These are phyloP conservation scores for Heliothis peltigera DNA, from an alignment of 2,888 invertebrate genomes.

Conservation along the genomic window DNA sequence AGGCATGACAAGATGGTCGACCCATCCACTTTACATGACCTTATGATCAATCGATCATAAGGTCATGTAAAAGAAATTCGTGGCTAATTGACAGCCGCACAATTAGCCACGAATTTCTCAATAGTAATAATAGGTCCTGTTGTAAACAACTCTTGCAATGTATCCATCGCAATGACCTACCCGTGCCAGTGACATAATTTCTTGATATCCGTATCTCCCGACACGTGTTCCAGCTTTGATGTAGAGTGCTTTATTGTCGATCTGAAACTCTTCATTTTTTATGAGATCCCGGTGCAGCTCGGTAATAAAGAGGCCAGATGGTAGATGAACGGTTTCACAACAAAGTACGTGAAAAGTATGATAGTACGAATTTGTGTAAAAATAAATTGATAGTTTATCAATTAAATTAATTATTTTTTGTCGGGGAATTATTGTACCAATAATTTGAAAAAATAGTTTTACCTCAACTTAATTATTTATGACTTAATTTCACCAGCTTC, in stretches of 20 bases:
- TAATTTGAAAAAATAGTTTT: background rate
- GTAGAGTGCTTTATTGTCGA: slow-evolving; percentile 5
- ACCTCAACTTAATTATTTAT: background rate
- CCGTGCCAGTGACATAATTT: slow-evolving; percentile 24
- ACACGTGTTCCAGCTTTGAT: slow-evolving; percentile 15
- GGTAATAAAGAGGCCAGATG: slow-evolving; percentile 15
- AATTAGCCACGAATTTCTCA: too few relatives aligned
- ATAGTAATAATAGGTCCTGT: too few relatives aligned
- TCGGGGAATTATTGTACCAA: too few relatives aligned
- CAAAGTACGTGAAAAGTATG: background rate
- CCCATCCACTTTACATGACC: too few relatives aligned
- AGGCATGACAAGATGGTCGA: too few relatives aligned
- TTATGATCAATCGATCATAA: too few relatives aligned
- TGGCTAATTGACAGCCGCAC: too few relatives aligned
- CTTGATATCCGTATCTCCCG: slow-evolving; percentile 7
- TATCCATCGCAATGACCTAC: slow-evolving; percentile 10
- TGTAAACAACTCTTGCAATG: slow-evolving; percentile 2
- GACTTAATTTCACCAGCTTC: background rate
- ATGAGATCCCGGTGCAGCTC: slow-evolving; percentile 7
- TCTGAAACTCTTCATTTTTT: slow-evolving; percentile 19
- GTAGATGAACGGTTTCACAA: slow-evolving; percentile 9
- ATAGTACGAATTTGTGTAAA: too few relatives aligned
- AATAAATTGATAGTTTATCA: too few relatives aligned
- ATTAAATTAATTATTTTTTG: too few relatives aligned
- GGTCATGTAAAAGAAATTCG: too few relatives aligned